Base-by-base conservation (phyloP, 2,113 vertebrate species). In the Puffinus mauretanicus region DNA sequence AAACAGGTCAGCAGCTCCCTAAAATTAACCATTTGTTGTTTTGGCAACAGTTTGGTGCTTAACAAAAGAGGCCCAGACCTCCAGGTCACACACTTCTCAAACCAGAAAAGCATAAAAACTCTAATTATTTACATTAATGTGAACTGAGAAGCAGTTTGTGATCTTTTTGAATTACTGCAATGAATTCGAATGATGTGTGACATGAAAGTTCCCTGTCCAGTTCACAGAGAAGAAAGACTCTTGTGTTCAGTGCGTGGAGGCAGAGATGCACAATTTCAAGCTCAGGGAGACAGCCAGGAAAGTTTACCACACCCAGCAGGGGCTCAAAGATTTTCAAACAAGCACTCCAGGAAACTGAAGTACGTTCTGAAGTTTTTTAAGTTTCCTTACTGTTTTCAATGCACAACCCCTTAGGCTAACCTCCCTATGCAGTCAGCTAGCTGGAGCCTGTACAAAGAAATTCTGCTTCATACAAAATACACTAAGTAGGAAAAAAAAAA, bases 391-490 rank as follows among this genome's bases (percentile, higher is more conserved):
- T 93, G 82, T 70, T 83, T 95, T 76, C 81, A 95, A 54, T 65
- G 65, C 82, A 79, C 40, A 87, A 66, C 47, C 93, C 92, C 86
- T 78, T 51, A 88, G 95, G 92, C 93, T 94, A 90, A 73, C 83
- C 86, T 91, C 78, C 38, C 83, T 73, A 10, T 71, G 91, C 2
- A 95, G 91, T 58, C 83, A 95, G 91, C 71, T 82, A 94, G 83
- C 91, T 97, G 94, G 94, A 96, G 78, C 86, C 71, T 78, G 82
- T 77, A 96, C 94, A 94, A 93, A 96, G 90, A 81, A 66, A 92
- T 61, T 67, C 70, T 95, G 77, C 72, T 84, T 60, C 88, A 69
- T 38, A 62, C 21, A 70, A 62, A 91, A 94, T 85, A 83, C 62
- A 62, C 20, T 42, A 70, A 89, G 73, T 4, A 62, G 70, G 42